Conservation (phyloP, 2,113 vertebrate genomes). For the Alectura lathami region DNA sequence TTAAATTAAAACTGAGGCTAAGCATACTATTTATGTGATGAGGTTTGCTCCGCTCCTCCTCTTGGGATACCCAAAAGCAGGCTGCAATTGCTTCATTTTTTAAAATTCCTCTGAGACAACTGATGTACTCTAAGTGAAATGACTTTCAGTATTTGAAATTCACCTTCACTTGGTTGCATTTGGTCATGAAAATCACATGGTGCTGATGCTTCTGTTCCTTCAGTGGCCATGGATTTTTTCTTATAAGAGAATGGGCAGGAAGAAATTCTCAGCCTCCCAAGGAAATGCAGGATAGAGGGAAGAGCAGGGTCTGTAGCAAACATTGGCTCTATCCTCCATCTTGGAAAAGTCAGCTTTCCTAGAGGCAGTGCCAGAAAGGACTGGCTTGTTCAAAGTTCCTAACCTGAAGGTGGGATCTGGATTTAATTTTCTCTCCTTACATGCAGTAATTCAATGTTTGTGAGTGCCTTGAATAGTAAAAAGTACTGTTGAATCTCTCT, state of each 20-base stretch:
- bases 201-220: background rate
- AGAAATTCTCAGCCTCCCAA: background rate
- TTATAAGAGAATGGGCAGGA: background rate
- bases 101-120: background rate
- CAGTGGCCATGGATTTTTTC: background rate
- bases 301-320: background rate
- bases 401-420: constrained; percentile 15
- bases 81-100: background rate
- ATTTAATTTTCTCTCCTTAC: constrained; percentile 48
- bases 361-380: background rate
- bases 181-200: background rate
- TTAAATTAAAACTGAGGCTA: constrained; percentile 55
- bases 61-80: constrained; percentile 17
- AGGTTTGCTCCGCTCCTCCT: constrained; percentile 22
- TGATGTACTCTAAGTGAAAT: background rate
- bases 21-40: constrained; percentile 29
- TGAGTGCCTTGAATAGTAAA: constrained; percentile 9
- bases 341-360: background rate
- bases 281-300: background rate
- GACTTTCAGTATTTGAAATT: background rate
- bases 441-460: background rate
- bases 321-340: background rate
- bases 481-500: background rate
- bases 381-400: background rate
- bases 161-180: background rate